Base-by-base conservation (phyloP, 2,888 invertebrate genomes). In the Nycteola revayana region DNA sequence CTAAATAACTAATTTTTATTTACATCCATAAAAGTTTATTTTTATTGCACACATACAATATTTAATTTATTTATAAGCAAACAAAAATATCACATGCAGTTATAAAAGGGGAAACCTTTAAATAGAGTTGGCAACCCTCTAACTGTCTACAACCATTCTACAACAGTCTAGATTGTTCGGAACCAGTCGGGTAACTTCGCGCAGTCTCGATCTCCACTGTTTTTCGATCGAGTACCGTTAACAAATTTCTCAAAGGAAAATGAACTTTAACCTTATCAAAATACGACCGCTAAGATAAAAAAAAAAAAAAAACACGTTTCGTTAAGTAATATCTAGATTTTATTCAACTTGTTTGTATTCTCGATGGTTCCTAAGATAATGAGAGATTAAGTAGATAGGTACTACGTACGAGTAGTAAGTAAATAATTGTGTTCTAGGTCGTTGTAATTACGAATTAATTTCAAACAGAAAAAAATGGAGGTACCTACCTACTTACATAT, bases 121-220 rank as follows among this genome's bases (percentile, higher is more conserved):
- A 7, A 28, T 9, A 6, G 26, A 10, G n/a, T 37, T 58, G 41
- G 40, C 48, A 58, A 49, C 49, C 28, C 41, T 14, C 3, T 22
- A 28, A 14, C 9, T 11, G 8, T 9, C 7, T 23, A 25, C 21
- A 22, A 28, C 25, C 7, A 7, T 25, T 38, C 44, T 41, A 42
- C 40, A 50, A 43, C 10, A 41, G 20, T 56, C 43, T 36, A 14
- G 10, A 32, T 8, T 3, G 25, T n/a, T 18, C 52, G 32, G 40
- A 26, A 53, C 45, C 7, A 17, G 39, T 42, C 52, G 38, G 10
- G 28, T 7, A 21, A 24, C 31, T 28, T 58, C 43, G 39, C 9
- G 32, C 6, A 18, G 0, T 6, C 9, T 28, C 49, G 49, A 0
- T 6, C 9, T 28, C 49, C 43, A 22, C 18, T 9, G 10, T 18